Evolutionary conservation across 23 tunicate genomes (phyloP).

Genomic region (Diplosoma virens): DNA sequence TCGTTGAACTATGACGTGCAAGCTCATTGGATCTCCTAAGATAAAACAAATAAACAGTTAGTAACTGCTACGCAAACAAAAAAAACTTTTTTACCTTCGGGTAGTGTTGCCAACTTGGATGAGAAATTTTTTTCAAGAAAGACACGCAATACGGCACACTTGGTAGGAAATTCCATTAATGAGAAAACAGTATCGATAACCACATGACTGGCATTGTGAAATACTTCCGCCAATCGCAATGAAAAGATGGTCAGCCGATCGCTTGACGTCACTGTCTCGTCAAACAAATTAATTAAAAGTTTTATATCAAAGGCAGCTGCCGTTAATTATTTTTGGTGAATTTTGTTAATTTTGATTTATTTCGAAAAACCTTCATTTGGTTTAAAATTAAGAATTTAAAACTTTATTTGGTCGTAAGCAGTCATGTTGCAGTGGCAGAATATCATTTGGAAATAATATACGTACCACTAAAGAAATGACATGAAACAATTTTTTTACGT

Average conservation of each 20-base stretch:
- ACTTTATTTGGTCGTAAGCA: too few species aligned
- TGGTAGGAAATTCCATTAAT: not conserved
- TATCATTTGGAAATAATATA: too few species aligned
- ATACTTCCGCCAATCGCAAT: constrained; percentile 10
- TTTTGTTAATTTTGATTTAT: too few species aligned
- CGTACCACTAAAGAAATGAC: too few species aligned
- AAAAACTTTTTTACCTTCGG: not conserved
- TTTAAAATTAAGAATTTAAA: too few species aligned
- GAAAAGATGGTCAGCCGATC: not conserved
- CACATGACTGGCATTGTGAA: constrained; percentile 7
- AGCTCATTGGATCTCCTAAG: constrained; percentile 2
- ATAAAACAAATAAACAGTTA: not conserved
- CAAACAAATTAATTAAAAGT: too few species aligned
- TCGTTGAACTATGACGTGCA: constrained; percentile 6
- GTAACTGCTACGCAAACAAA: not conserved
- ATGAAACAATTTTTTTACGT: too few species aligned
- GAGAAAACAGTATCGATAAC: not conserved
- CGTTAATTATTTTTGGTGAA: too few species aligned
- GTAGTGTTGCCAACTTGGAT: not conserved
- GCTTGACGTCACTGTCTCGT: too few species aligned
- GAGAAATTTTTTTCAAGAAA: constrained; percentile 7
- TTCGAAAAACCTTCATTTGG: too few species aligned
- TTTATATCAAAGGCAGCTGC: too few species aligned
- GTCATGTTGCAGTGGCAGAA: too few species aligned
- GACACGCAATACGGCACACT: not conserved